phyloP scores from a whole-genome alignment of 2,888 invertebrate genomes.

The Meteorus cinctellus region DNA sequence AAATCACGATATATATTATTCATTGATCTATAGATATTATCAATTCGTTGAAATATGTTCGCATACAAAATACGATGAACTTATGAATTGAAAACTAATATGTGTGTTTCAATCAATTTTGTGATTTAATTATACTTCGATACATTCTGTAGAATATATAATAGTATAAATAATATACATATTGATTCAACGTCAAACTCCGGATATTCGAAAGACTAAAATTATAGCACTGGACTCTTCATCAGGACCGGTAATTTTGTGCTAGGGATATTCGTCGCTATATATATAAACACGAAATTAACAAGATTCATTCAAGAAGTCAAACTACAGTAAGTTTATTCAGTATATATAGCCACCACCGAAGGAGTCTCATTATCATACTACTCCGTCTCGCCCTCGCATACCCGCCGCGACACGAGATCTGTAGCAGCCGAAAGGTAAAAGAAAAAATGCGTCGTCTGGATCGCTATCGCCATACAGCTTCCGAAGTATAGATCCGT shows the following conservation, averaged over 20 bases:
- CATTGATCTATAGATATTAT: too few relatives aligned
- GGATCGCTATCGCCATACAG: slow-evolving; percentile 28
- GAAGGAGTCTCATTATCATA: slow-evolving; percentile 63
- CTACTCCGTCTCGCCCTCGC: slow-evolving; percentile 55
- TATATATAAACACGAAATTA: slow-evolving; percentile 7
- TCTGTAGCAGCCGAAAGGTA: slow-evolving; percentile 20
- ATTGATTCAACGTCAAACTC: slow-evolving; percentile 32
- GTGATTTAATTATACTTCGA: slow-evolving; percentile 2
- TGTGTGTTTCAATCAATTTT: slow-evolving; percentile 32
- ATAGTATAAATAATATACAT: slow-evolving; percentile 1
- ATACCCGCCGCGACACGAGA: slow-evolving; percentile 43
- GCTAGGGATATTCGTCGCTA: slow-evolving; percentile 8
- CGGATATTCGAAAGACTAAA: slow-evolving; percentile 20
- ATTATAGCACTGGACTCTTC: slow-evolving; percentile 30
- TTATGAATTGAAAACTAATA: not conserved
- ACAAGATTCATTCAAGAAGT: slow-evolving; percentile 59
- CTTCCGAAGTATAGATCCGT: slow-evolving; percentile 33
- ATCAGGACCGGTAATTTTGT: slow-evolving; percentile 38
- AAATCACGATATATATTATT: too few relatives aligned
- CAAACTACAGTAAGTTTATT: slow-evolving; percentile 52
- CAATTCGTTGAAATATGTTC: not conserved
- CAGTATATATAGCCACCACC: slow-evolving; percentile 51
- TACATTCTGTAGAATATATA: not conserved
- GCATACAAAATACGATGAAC: not conserved
- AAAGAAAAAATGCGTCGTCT: slow-evolving; percentile 14